Conservation (phyloP, 2,797 vertebrate species). For the Phylloscopus collybita region DNA sequence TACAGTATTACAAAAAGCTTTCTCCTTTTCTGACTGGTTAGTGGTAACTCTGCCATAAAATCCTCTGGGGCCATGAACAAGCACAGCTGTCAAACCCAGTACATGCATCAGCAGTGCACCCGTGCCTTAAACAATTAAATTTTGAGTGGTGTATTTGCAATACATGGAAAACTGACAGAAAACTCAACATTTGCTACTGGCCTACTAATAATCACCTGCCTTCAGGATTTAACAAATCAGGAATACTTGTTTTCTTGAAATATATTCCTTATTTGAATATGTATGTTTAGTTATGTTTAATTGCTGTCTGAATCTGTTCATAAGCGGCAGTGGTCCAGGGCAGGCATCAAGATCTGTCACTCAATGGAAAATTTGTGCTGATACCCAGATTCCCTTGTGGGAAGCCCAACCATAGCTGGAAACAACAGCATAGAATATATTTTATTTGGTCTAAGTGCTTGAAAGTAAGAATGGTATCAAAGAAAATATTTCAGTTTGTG, state of each 20-base stretch:
- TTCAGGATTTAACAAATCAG: neutral
- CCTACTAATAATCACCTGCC: neutral
- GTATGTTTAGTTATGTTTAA: neutral
- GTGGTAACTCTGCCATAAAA: neutral
- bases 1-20: neutral
- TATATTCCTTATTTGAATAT: neutral
- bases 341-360: neutral
- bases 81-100: neutral
- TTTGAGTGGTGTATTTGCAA: neutral
- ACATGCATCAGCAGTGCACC: neutral
- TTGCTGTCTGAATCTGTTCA: neutral
- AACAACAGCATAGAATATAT: neutral
- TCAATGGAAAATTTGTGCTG: neutral
- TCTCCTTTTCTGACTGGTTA: neutral
- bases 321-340: neutral
- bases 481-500: neutral
- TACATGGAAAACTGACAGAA: neutral
- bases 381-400: neutral
- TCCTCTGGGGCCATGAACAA: neutral
- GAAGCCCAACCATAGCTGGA: neutral
- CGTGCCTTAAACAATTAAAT: neutral
- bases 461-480: neutral
- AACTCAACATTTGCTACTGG: neutral
- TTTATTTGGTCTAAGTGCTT: neutral
- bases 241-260: neutral